Percentiles rank a stretch among this genome's conserved stretches.
These are phyloP conservation scores for Oxycera nigricornis DNA, from an alignment of 2,888 invertebrate species.

Conservation along the genomic window DNA sequence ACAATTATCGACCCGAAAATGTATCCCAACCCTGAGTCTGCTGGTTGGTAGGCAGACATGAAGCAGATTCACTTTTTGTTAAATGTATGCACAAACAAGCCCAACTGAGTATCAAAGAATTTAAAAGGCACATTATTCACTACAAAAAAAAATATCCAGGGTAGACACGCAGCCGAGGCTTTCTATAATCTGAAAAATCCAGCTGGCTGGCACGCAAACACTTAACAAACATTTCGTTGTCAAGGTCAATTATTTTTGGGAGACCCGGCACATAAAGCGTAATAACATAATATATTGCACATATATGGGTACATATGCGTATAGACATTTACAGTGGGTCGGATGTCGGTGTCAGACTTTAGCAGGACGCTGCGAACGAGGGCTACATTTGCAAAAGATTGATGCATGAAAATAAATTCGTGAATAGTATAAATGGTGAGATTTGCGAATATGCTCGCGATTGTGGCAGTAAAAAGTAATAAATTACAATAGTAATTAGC, in stretches of 20 bases:
- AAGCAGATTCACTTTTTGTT: no score
- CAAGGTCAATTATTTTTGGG: conserved; percentile 41
- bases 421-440: not conserved
- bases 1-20: no score
- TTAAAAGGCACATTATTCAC: no score
- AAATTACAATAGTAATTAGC: not conserved
- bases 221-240: conserved; percentile 30
- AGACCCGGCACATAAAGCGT: conserved; percentile 3
- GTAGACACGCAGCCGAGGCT: not conserved
- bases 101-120: no score
- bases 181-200: no score
- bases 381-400: not conserved
- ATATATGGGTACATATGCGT: not conserved
- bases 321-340: not conserved
- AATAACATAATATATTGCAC: not conserved
- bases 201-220: conserved; percentile 35
- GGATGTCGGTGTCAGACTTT: not conserved
- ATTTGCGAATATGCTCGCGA: not conserved
- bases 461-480: not conserved
- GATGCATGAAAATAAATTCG: not conserved
- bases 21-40: no score
- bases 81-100: no score
- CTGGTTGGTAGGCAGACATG: no score
- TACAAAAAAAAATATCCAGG: no score
- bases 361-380: not conserved